Evolutionary conservation across 2,888 invertebrate genomes (phyloP), one percentile per base, ranked within the genome.

Genomic region (Hyles lineata): DNA sequence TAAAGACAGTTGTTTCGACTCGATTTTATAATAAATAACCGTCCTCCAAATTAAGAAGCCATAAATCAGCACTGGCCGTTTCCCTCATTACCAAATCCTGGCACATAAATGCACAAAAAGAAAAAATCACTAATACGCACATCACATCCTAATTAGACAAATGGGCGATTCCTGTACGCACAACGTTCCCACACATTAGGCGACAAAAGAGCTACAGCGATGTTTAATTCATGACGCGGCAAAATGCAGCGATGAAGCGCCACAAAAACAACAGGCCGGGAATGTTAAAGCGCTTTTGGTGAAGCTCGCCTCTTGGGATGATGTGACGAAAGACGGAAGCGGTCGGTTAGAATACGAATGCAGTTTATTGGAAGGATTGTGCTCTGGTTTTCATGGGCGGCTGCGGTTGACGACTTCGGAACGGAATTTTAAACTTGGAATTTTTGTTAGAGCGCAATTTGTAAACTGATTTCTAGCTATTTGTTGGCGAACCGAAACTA

Each of bases 221-320:
- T 90, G 88, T 89, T 85, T 90, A 89, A 91, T 91, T 89, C 90
- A 90, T 86, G 79, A 74, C 82, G 77, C 82, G 82, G 80, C 82
- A 82, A 82, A 82, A 76, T 78, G 79, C 79, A 72, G 80, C 74
- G 77, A 71, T 62, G 62, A 61, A 75, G 60, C 69, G 70, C 73
- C 74, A 78, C 77, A 79, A 80, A 55, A 81, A 79, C 81, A 75
- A 73, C 73, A 71, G 70, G 35, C 76, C 73, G 77, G 74, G 86
- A 87, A 89, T 89, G 82, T 82, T 86, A 87, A 87, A 81, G 78
- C 84, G 79, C 75, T 82, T 87, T 86, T 82, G 85, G 85, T 84
- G 79, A 85, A 82, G 43, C 43, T 43, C 15, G 43, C 81, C 81
- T 85, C 80, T 82, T 78, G 77, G 78, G 80, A 83, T 86, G 85